Conservation (phyloP, 2,888 invertebrate species). For the Stenurella melanura region DNA sequence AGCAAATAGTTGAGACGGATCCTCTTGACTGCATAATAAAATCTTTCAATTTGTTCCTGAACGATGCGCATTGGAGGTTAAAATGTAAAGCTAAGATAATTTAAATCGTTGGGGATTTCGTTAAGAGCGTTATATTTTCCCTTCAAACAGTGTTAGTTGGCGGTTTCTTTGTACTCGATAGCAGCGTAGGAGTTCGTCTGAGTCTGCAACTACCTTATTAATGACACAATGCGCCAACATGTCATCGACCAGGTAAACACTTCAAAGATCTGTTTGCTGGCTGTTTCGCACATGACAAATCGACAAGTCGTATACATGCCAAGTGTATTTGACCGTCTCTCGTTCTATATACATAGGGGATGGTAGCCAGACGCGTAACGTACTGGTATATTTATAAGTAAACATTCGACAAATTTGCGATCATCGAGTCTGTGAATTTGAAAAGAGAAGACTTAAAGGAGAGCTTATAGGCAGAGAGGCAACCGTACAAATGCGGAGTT, state of each 20-base stretch:
- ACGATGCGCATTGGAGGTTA: neutral
- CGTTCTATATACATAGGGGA: conserved; percentile 19
- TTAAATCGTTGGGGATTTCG: conserved; percentile 20
- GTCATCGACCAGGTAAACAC: conserved; percentile 55
- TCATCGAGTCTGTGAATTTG: neutral
- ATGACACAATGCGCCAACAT: conserved; percentile 44
- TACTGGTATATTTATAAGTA: conserved; percentile 18
- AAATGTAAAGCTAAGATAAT: conserved; percentile 11
- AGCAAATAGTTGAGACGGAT: no score
- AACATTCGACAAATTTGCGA: conserved; percentile 1
- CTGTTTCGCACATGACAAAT: conserved; percentile 47
- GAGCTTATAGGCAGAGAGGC: no score
- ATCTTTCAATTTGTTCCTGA: neutral
- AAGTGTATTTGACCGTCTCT: conserved; percentile 36
- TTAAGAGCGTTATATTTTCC: conserved; percentile 1
- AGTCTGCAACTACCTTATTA: conserved; percentile 42
- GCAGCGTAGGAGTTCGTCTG: conserved; percentile 35
- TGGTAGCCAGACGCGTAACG: neutral
- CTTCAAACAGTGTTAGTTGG: conserved; percentile 12
- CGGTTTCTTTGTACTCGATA: conserved; percentile 29
- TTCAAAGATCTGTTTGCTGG: conserved; percentile 37
- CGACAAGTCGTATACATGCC: conserved; percentile 22
- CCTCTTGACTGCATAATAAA: conserved; percentile 8
- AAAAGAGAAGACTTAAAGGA: no score
- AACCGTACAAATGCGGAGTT: no score